Conservation (phyloP, 2,797 vertebrate species). For the Sebastes oblongus region DNA sequence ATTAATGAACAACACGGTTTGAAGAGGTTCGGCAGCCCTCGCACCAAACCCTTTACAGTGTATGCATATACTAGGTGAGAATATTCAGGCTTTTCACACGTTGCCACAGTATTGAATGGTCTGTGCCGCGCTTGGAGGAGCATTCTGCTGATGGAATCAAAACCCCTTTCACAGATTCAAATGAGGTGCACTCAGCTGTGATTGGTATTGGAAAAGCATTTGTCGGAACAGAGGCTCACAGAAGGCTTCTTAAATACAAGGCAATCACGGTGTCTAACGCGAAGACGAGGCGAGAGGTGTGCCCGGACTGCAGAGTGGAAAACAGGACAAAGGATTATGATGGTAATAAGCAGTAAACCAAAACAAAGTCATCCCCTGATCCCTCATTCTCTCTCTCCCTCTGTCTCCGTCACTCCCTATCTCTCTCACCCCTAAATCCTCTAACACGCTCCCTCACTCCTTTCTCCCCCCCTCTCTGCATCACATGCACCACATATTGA, state of each 20-base stretch:
- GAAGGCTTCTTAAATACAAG: conserved; percentile 85
- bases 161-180: conserved; percentile 86
- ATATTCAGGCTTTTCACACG: conserved; percentile 73
- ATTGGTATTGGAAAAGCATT: conserved; percentile 88
- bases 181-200: conserved; percentile 85
- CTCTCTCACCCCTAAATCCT: conserved; percentile 73
- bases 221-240: conserved; percentile 83
- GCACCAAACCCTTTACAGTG: conserved; percentile 54
- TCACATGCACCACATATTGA: conserved; percentile 76
- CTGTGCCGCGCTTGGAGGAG: conserved; percentile 75
- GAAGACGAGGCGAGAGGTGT: conserved; percentile 79
- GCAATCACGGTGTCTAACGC: conserved; percentile 82
- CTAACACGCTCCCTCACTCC: conserved; percentile 39
- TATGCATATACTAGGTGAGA: conserved; percentile 69
- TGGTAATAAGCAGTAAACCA: conserved; percentile 86
- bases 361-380: conserved; percentile 85
- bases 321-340: conserved; percentile 84
- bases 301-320: conserved; percentile 80
- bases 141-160: conserved; percentile 87
- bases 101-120: conserved; percentile 78
- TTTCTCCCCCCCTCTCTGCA: conserved; percentile 33
- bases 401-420: conserved; percentile 43
- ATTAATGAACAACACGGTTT: conserved; percentile 73
- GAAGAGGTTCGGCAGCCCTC: conserved; percentile 55
- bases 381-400: conserved; percentile 66